phyloP scores from a whole-genome alignment of 1,140 invertebrate species.

The Coenobita brevimanus region DNA sequence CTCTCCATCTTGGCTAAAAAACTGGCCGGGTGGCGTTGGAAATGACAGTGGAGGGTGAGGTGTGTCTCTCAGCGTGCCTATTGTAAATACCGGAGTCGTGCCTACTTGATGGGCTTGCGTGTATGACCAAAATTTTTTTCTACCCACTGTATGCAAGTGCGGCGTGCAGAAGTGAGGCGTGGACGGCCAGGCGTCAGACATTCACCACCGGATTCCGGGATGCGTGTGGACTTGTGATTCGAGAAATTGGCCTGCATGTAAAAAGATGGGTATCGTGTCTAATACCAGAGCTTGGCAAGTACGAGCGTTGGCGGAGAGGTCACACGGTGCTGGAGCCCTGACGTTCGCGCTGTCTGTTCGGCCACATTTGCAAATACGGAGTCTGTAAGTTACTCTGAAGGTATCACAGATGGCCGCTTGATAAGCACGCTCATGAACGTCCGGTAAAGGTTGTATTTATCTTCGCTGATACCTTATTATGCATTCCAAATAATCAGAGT shows the following conservation, averaged over 20 bases:
- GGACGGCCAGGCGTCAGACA: neutral
- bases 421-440: slow-evolving; percentile 20
- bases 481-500: slow-evolving; percentile 44
- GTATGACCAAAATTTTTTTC: no score
- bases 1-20: neutral
- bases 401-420: slow-evolving; percentile 23
- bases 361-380: slow-evolving; percentile 30
- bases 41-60: neutral
- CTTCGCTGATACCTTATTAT: slow-evolving; percentile 35
- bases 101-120: neutral
- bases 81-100: slow-evolving; percentile 10
- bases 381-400: slow-evolving; percentile 35
- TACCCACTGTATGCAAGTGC: neutral
- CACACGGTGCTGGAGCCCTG: neutral
- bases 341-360: neutral
- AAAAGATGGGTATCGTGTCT: slow-evolving; percentile 32
- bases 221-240: slow-evolving; percentile 6
- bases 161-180: neutral
- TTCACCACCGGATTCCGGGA: neutral
- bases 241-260: slow-evolving; percentile 33
- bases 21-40: neutral
- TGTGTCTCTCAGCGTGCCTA: neutral
- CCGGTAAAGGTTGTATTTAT: slow-evolving; percentile 23
- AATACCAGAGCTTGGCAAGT: slow-evolving; percentile 12
- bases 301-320: neutral